Conservation (phyloP, 2,113 vertebrate genomes). For the Corydoras sp. region DNA sequence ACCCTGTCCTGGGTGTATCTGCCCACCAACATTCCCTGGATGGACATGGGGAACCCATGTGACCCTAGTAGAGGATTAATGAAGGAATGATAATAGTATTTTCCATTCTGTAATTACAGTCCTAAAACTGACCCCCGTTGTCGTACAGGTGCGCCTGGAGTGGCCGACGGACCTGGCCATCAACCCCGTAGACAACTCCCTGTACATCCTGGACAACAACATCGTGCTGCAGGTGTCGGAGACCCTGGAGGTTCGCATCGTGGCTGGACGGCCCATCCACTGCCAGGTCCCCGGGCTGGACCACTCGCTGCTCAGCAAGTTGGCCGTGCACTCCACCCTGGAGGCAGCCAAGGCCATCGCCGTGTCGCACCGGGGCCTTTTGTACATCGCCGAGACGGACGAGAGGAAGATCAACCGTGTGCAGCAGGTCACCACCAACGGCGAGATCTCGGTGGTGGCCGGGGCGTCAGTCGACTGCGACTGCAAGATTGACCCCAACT, state of each 20-base stretch:
- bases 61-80: too few relatives aligned
- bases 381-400: slow-evolving; percentile 81
- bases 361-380: slow-evolving; percentile 72
- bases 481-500: slow-evolving; percentile 84
- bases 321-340: slow-evolving; percentile 76
- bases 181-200: slow-evolving; percentile 79
- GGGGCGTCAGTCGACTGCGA: slow-evolving; percentile 77
- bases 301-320: slow-evolving; percentile 77
- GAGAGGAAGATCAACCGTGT: slow-evolving; percentile 81
- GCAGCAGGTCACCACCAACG: slow-evolving; percentile 81
- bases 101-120: too few relatives aligned
- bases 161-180: slow-evolving; percentile 82
- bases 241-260: slow-evolving; percentile 69
- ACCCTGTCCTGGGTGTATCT: too few relatives aligned
- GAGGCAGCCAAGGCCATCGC: slow-evolving; percentile 78
- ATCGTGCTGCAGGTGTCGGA: slow-evolving; percentile 81
- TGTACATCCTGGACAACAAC: slow-evolving; percentile 82
- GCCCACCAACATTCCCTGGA: too few relatives aligned
- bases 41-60: too few relatives aligned
- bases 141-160: slow-evolving; percentile 72
- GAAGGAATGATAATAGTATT: too few relatives aligned
- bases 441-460: slow-evolving; percentile 74
- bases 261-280: slow-evolving; percentile 79
- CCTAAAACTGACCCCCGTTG: not conserved
- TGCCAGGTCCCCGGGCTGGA: slow-evolving; percentile 80